Percentiles rank a stretch among this genome's conserved stretches.
Evolutionary conservation across 1,140 invertebrate species (phyloP).

Genomic region (Eupeodes corollae): DNA sequence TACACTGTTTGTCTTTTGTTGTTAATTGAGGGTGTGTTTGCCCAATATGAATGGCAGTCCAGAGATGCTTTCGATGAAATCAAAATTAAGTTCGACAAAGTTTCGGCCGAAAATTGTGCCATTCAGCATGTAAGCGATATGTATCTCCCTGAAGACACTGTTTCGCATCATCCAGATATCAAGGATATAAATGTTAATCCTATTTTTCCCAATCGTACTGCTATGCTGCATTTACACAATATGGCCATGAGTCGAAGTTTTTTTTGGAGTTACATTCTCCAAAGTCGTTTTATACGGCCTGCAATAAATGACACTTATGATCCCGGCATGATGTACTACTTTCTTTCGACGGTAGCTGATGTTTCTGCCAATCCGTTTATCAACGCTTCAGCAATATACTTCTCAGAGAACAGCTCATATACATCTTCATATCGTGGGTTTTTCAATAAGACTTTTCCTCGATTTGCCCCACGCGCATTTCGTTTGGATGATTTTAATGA

Average conservation of each 20-base stretch:
- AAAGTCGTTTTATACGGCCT: conserved; percentile 78
- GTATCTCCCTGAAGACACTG: conserved; percentile 66
- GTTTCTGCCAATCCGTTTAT: conserved; percentile 85
- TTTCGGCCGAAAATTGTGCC: conserved; percentile 74
- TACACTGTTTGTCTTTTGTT: conserved; percentile 17
- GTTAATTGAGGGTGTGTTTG: conserved; percentile 51
- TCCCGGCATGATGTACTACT: conserved; percentile 97
- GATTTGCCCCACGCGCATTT: conserved; percentile 89
- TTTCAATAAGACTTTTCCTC: conserved; percentile 91
- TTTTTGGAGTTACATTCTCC: conserved; percentile 92
- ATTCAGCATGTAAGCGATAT: conserved; percentile 76
- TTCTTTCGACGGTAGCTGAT: conserved; percentile 87
- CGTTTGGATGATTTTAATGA: conserved; percentile 89
- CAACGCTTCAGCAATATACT: conserved; percentile 90
- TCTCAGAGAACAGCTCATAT: conserved; percentile 88
- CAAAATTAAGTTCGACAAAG: conserved; percentile 63
- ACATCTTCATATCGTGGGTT: conserved; percentile 89
- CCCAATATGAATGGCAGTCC: conserved; percentile 80
- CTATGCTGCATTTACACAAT: conserved; percentile 86
- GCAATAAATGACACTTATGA: conserved; percentile 87
- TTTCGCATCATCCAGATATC: conserved; percentile 87
- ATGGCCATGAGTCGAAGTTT: conserved; percentile 89
- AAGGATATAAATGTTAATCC: conserved; percentile 93
- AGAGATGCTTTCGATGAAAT: conserved; percentile 84
- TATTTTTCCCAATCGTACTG: conserved; percentile 88